Evolutionary conservation across 2,113 vertebrate genomes (phyloP), one percentile per base, ranked within the genome.

Genomic region (Sorex araneus): DNA sequence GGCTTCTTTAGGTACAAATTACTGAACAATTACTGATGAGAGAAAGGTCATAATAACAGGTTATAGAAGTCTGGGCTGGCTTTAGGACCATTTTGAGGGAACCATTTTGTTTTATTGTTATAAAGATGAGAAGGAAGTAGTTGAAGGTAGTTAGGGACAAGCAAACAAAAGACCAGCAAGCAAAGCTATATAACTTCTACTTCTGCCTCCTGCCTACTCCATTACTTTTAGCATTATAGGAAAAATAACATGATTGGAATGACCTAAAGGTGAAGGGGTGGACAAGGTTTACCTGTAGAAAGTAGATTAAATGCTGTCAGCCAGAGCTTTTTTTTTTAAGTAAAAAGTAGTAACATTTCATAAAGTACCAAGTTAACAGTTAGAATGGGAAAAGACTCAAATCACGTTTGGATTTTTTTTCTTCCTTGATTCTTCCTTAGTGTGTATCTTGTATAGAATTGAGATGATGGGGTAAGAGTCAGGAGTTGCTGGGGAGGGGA

Each of bases 41-140:
- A 98, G 95, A 97, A 98, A 98, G 97, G 98, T 98, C 97, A 97
- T 98, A 98, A 98, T 98, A 98, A 98, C 96, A 98, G 98, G 98
- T 97, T 98, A 97, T 92, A 96, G 95, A 97, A 97, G 96, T 95
- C 97, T 97, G 97, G 97, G 96, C 96, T 96, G 96, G 97, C 97
- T 98, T 98, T 97, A 96, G 97, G 97, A 97, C 97, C 96, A 97
- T 97, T 98, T 98, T 97, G 97, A 97, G 96, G 94, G 97, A 97
- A 97, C 97, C 97, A 97, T 97, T 98, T 97, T 97, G 97, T 97
- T 95, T 97, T 96, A 97, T 98, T 98, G 98, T 98, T 97, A 97
- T 97, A 97, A 97, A 97, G 96, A 96, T 96, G 97, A 98, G 98
- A 98, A 98, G 98, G 98, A 98, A 98, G 97, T 98, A 96, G 97